A percentile compares a stretch with the other conserved stretches of the same genome.
These are phyloP conservation scores for Aramus guarauna DNA, from an alignment of 2,113 vertebrate species.

Conservation along the genomic window DNA sequence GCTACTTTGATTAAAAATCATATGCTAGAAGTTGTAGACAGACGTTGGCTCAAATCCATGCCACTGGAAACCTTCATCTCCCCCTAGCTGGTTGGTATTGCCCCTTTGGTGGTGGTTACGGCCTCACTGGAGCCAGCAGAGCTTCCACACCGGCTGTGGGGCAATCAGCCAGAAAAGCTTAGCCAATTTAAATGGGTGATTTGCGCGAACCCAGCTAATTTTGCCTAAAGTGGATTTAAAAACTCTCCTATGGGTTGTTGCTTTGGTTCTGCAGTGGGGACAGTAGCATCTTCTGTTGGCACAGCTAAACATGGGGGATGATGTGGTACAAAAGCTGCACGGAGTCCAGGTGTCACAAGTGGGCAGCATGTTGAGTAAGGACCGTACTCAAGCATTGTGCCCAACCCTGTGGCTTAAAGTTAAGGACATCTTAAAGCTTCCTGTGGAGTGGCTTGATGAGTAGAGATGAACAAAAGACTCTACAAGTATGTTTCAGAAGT, in stretches of 20 bases:
- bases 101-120: neutral
- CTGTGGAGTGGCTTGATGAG: neutral
- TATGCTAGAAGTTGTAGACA: neutral
- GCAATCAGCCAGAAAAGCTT: conserved; percentile 25
- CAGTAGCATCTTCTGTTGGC: neutral
- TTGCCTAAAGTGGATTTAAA: neutral
- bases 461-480: neutral
- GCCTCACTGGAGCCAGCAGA: neutral
- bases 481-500: neutral
- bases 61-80: neutral
- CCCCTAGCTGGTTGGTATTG: neutral
- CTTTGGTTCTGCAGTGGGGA: neutral
- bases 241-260: neutral
- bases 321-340: accelerated
- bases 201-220: conserved; percentile 22
- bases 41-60: neutral
- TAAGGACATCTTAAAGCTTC: neutral
- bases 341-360: neutral
- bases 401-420: neutral
- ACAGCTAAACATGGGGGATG: neutral
- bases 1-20: conserved; percentile 14
- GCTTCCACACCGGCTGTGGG: neutral
- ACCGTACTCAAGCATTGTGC: neutral
- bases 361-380: neutral
- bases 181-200: conserved; percentile 1